A percentile compares a stretch with the other conserved stretches of the same genome.
Evolutionary conservation across 1,140 invertebrate genomes (phyloP).

Genomic region (Eufriesea mexicana): DNA sequence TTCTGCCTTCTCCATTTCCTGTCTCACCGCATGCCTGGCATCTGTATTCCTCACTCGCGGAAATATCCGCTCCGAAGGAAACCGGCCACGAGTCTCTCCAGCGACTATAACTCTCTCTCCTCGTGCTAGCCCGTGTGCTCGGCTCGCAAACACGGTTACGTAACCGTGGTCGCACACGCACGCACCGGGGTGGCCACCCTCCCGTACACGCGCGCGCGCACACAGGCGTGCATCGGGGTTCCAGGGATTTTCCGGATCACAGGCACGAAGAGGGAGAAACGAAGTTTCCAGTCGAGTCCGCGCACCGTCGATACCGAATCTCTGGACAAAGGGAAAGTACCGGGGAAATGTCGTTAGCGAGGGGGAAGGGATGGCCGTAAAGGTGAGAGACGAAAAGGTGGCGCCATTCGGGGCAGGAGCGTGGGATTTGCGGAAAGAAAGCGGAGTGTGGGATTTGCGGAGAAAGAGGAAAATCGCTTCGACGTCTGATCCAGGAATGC

Average conservation of each 20-base stretch:
- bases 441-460: not conserved
- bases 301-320: not conserved
- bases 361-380: not conserved
- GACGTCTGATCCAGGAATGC: not conserved
- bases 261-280: not conserved
- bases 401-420: not conserved
- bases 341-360: constrained; percentile 19
- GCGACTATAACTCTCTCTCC: not conserved
- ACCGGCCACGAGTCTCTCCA: not conserved
- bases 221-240: not conserved
- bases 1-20: constrained; percentile 1
- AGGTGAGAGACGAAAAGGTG: not conserved
- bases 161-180: not conserved
- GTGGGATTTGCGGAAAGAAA: constrained; percentile 4
- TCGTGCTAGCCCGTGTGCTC: not conserved
- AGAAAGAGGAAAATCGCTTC: not conserved
- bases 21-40: not conserved
- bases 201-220: no score
- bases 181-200: no score
- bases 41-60: constrained; percentile 30
- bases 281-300: not conserved
- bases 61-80: constrained; percentile 32
- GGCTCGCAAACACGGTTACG: not conserved
- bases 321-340: not conserved
- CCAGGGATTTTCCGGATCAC: not conserved